Percentiles rank a stretch among this genome's conserved stretches.
Conservation (phyloP, 1,140 invertebrate genomes). For the Drosophila ambigua region DNA sequence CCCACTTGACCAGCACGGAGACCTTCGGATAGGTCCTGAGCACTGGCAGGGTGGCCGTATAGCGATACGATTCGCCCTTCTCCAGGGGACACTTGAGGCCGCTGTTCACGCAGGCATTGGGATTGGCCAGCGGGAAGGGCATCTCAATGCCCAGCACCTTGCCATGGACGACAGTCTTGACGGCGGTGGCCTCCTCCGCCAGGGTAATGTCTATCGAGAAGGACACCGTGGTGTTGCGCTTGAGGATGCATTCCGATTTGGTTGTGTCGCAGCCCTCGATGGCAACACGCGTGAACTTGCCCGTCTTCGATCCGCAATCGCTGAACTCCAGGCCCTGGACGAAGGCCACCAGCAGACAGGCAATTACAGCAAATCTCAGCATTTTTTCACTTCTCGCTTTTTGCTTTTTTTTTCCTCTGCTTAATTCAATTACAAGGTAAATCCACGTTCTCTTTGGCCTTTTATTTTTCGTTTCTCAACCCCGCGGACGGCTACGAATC, state of each 20-base stretch:
- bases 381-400: conserved; percentile 24
- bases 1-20: conserved; percentile 89
- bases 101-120: conserved; percentile 87
- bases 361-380: conserved; percentile 58
- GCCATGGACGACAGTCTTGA: conserved; percentile 88
- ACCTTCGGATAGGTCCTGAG: conserved; percentile 88
- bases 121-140: conserved; percentile 88
- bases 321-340: conserved; percentile 47
- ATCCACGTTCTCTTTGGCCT: background rate
- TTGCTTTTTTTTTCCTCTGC: conserved; percentile 4
- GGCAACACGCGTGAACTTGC: conserved; percentile 85
- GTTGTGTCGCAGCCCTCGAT: conserved; percentile 86
- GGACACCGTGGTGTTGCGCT: conserved; percentile 86
- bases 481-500: conserved; percentile 54
- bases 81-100: conserved; percentile 88
- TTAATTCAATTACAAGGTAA: conserved; percentile 73
- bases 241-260: conserved; percentile 86
- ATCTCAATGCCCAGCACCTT: conserved; percentile 88
- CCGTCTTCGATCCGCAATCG: conserved; percentile 85
- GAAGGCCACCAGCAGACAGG: conserved; percentile 48
- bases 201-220: conserved; percentile 86
- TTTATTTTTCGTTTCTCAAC: conserved; percentile 30
- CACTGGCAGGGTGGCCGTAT: conserved; percentile 86
- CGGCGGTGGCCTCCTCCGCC: conserved; percentile 63
- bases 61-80: conserved; percentile 85